These are phyloP conservation scores for Tillus elongatus DNA, from an alignment of 2,888 invertebrate species.

Conservation along the genomic window DNA sequence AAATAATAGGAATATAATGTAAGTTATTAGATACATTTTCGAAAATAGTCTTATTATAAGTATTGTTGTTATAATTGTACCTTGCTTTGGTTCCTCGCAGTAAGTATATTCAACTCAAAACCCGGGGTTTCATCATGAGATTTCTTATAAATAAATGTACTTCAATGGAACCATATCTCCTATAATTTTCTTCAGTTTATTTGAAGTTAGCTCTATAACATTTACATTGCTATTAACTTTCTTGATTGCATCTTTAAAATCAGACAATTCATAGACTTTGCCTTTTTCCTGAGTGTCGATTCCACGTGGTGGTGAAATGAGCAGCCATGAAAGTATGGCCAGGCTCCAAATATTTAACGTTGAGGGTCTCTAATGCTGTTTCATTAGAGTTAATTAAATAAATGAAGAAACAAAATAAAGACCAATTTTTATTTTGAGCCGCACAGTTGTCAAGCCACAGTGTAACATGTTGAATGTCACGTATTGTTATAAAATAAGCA, in stretches of 20 bases:
- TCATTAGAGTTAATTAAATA: conserved; percentile 14
- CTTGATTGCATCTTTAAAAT: conserved; percentile 18
- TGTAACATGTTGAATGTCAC: conserved; percentile 1
- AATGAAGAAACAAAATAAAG: conserved; percentile 16
- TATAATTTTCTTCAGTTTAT: neutral
- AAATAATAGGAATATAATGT: too few relatives aligned
- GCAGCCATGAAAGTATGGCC: conserved; percentile 30
- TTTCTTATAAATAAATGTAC: too few relatives aligned
- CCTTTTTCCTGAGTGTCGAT: conserved; percentile 23
- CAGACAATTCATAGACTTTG: conserved; percentile 19
- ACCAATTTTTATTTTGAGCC: conserved; percentile 2
- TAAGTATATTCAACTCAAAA: too few relatives aligned
- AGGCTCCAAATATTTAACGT: conserved; percentile 22
- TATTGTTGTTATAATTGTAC: too few relatives aligned
- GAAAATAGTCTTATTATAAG: too few relatives aligned
- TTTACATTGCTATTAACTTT: conserved; percentile 5
- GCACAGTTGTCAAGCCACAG: conserved; percentile 3
- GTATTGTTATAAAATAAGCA: conserved; percentile 1
- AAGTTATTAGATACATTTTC: too few relatives aligned
- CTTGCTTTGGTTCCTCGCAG: too few relatives aligned
- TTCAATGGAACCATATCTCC: conserved; percentile 3
- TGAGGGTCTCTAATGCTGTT: conserved; percentile 9
- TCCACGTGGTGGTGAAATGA: conserved; percentile 30
- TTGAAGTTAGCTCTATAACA: conserved; percentile 3
- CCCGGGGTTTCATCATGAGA: too few relatives aligned